Evolutionary conservation across 2,888 invertebrate species (phyloP), one percentile per base, ranked within the genome.

Genomic region (Scaeva pyrastri): DNA sequence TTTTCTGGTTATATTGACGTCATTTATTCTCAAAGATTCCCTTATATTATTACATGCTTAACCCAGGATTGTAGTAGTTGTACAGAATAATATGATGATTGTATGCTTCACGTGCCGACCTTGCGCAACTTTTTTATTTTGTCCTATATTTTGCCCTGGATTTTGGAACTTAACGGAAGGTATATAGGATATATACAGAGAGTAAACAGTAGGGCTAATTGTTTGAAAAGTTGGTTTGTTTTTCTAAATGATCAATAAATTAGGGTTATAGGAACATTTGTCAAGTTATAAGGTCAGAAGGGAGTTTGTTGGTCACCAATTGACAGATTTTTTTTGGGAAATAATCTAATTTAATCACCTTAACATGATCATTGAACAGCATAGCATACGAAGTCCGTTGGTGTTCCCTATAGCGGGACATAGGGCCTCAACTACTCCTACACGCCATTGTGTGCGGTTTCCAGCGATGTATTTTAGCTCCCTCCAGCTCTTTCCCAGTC

Each of bases 41-140:
- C 26, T 77, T 66, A 60, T 48, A 83, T 68, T 73, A 77, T 68
- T 77, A 68, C 39, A 68, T 68, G 66, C 55, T 82, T 72, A 81
- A 81, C 81, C 71, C 64, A 56, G 55, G 48, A 64, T 71, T 71
- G 81, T 76, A 76, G 76, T 81, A 66, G 62, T 71, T 71, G 64
- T 80, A 71, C 52, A 72, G 31, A 76, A 31, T 31, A 60, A 48
- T 48, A 77, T 73, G 45, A 31, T 48, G 75, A 76, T 68, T 77
- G 72, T 82, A 72, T 76, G 58, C n/a, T 77, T 73, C 76, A 83
- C 77, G 72, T 83, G 82, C 55, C 77, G 76, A 77, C 82, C 77
- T 83, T 83, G 82, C 77, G 82, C 73, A 82, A 82, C 52, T 71
- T 81, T 62, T 58, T 72, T 70, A 55, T 66, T 56, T 48, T 31